Base-by-base conservation (phyloP, 2,797 vertebrate species). In the Megalops cyprinoides region DNA sequence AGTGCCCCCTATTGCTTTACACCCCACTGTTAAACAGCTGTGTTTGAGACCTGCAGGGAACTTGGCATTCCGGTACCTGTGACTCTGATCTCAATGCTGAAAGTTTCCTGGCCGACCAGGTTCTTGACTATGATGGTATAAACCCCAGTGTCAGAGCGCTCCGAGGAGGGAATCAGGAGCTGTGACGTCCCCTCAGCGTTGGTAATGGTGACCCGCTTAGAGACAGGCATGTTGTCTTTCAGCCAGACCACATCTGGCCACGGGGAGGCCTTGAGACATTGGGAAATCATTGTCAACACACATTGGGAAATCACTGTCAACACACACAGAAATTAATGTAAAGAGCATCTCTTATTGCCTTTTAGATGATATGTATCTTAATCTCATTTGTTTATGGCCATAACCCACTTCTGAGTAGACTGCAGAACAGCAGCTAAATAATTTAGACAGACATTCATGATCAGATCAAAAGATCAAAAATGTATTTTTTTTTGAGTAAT, bases 201-300 rank as follows among this genome's bases (percentile, higher is more conserved):
- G 76, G 88, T 93, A 20, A 93, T 49, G 0, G 91, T 92, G 1
- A 91, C 92, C 53, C 86, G 87, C 79, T 85, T 91, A 37, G 93
- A 71, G 80, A 97, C 88, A 0, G 94, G 91, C n/a, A 90, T 87
- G 5, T 94, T 94, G 46, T 97, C 95, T 87, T 97, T 98, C 0
- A 94, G 79, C 97, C 96, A 97, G 74, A 83, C 88, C 77, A 96
- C 92, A 65, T 90, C 87, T 0, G 95, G 94, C 71, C 78, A 71
- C 0, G 96, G 96, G 46, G 92, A 93, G 0, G 93, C 96, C 97
- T 98, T 90, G 79, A 14, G 53, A 48, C n/a, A 82, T 51, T 15
- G 51, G 37, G 8, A 5, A 77, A 48, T 8, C 42, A 14, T 9
- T 25, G 23, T 74, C 73, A 75, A 1, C n/a, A 75, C 48, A 48